Base-by-base conservation (phyloP, 2,797 vertebrate species). In the Alfaro cultratus region DNA sequence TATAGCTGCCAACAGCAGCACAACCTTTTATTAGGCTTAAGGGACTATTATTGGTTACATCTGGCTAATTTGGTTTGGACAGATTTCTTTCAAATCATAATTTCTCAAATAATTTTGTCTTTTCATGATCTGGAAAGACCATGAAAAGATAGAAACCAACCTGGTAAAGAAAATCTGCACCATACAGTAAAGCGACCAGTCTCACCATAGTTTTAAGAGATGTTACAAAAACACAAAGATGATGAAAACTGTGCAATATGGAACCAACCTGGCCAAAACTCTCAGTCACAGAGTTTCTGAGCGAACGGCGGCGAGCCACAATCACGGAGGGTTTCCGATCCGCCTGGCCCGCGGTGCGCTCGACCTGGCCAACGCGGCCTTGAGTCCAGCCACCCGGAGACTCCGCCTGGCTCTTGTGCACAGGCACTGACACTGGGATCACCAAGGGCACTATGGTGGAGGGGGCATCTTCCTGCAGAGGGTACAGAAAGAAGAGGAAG, bases 341-440 rank as follows among this genome's bases (percentile, higher is more conserved):
- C 6, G 93, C 83, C 16, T 87, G 86, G 77, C 93, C 90, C 5
- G 93, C 94, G 57, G 95, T 93, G 0, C 85, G 85, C 88, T 95
- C 67, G 55, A 71, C 43, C 83, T 83, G 89, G 87, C 93, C 81
- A 85, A 80, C 85, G 81, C 94, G 88, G 88, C 96, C 80, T 91
- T 94, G 93, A 94, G 84, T 93, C 95, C 88, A 98, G 93, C 81
- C 93, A 78, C 74, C 93, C 83, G 21, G 96, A 87, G 94, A 5
- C 76, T 88, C 93, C 72, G 89, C 75, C 85, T 96, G 84, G 86
- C 73, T 78, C 90, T 83, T 85, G 92, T 92, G 91, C 84, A 93
- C 95, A 0, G 98, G 98, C 83, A 99, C 99, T 0, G 98, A 99
- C 55, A 99, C 99, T 0, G 98, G 98, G 90, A 99, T 98, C 41